Evolutionary conservation across 1,140 invertebrate species (phyloP).

Genomic region (Formica exsecta): DNA sequence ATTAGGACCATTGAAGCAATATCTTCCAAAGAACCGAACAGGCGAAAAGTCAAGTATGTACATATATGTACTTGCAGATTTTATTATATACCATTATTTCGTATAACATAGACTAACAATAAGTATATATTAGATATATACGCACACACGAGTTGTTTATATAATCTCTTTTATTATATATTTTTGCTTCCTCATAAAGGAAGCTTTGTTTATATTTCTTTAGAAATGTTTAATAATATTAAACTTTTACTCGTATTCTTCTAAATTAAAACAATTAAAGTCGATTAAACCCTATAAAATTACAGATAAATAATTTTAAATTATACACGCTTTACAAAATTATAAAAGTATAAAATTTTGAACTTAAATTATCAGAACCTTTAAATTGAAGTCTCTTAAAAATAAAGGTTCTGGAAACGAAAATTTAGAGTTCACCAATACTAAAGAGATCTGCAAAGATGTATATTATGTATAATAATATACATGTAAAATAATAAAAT

Average conservation of each 20-base stretch:
- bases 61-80: neutral
- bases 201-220: neutral
- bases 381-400: neutral
- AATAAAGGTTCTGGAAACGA: too few relatives aligned
- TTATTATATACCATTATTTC: conserved; percentile 29
- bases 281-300: neutral
- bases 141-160: neutral
- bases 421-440: too few relatives aligned
- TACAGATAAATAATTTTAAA: neutral
- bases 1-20: conserved; percentile 36
- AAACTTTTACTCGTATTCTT: neutral
- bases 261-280: neutral
- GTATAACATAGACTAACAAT: neutral
- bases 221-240: neutral
- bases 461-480: too few relatives aligned
- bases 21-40: neutral
- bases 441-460: too few relatives aligned
- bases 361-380: neutral
- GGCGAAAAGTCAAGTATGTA: conserved; percentile 3
- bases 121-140: neutral
- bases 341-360: conserved; percentile 3
- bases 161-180: neutral
- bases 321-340: neutral
- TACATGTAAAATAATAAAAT: too few relatives aligned
- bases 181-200: too few relatives aligned